Percentiles rank a stretch among this genome's conserved stretches.
phyloP scores from a whole-genome alignment of 2,113 vertebrate genomes.

The Corynorhinus townsendii region DNA sequence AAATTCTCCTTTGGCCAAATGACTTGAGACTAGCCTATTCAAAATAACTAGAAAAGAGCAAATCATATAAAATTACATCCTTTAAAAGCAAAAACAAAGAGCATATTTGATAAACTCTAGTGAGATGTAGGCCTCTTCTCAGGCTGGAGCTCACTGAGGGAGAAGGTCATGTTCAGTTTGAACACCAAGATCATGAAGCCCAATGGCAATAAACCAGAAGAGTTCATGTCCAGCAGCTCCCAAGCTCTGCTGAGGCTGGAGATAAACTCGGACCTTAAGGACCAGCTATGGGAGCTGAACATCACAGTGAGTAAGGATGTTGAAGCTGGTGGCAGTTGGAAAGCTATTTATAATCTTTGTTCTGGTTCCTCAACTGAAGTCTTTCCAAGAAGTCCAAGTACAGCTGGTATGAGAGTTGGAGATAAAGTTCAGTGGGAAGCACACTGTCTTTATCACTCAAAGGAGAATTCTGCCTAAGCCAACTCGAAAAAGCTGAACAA shows the following conservation, averaged over 20 bases:
- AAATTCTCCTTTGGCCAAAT: slow-evolving; percentile 23
- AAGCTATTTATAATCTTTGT: background rate
- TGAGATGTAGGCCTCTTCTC: background rate
- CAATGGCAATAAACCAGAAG: background rate
- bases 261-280: background rate
- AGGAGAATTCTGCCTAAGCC: background rate
- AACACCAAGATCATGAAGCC: background rate
- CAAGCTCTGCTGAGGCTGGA: background rate
- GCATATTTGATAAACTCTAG: background rate
- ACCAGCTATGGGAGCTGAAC: background rate
- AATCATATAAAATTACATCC: slow-evolving; percentile 30
- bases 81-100: slow-evolving; percentile 27
- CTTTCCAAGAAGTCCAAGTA: background rate
- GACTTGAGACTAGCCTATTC: background rate
- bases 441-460: background rate
- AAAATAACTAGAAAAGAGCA: slow-evolving; percentile 14
- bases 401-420: background rate
- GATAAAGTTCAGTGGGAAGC: background rate
- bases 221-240: background rate
- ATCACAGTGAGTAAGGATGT: background rate
- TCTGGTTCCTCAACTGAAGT: background rate
- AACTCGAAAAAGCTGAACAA: background rate
- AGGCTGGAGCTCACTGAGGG: background rate
- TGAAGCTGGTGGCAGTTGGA: background rate
- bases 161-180: background rate